These are phyloP conservation scores for Callaeas wilsoni DNA, from an alignment of 2,113 vertebrate species.

Conservation along the genomic window DNA sequence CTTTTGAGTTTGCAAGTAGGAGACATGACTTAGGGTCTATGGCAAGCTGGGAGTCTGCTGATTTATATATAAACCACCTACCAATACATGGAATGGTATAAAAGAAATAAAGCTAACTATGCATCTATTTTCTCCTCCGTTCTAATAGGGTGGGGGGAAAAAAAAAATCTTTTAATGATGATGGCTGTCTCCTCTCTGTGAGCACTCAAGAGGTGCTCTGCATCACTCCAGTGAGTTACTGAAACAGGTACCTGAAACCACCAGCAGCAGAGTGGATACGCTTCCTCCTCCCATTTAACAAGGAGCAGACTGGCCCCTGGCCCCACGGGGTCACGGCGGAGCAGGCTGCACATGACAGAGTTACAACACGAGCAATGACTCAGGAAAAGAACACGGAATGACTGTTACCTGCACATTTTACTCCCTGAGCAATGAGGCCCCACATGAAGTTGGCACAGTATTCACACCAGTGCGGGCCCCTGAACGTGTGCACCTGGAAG, in stretches of 20 bases:
- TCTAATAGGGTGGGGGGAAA: background rate
- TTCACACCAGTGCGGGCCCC: conserved; percentile 98
- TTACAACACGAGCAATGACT: background rate
- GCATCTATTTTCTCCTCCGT: background rate
- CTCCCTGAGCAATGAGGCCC: conserved; percentile 98
- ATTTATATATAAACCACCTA: background rate
- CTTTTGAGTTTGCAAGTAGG: background rate
- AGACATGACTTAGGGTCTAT: background rate
- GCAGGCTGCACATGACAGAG: background rate
- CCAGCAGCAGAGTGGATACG: background rate
- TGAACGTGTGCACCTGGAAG: conserved; percentile 93
- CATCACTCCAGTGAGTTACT: background rate
- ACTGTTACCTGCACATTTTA: conserved; percentile 93
- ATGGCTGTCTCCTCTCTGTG: background rate
- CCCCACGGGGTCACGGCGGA: fast-evolving
- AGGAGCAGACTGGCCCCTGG: background rate
- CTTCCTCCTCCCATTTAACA: background rate
- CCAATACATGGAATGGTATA: background rate
- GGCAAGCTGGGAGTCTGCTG: background rate
- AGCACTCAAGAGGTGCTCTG: fast-evolving
- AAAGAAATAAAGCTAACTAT: background rate
- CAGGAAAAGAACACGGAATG: background rate
- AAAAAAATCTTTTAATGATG: background rate
- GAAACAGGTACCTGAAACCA: background rate
- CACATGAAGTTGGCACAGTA: conserved; percentile 99